Evolutionary conservation across 2,113 vertebrate genomes (phyloP), one percentile per base, ranked within the genome.

Genomic region (Rhynchomys soricoides): DNA sequence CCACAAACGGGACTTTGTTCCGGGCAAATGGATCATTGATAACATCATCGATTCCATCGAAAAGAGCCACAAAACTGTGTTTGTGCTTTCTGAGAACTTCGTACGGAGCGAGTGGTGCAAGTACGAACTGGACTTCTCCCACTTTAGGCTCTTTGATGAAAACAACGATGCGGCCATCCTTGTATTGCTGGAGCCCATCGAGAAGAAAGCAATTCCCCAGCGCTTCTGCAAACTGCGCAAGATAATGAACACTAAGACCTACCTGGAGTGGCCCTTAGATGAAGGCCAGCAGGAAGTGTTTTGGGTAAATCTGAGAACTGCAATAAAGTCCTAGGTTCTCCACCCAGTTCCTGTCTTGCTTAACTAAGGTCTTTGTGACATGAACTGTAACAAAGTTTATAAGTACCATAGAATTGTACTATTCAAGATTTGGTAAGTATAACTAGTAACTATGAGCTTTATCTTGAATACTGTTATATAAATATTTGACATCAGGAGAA

Each of bases 71-170:
- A 98, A 98, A 11, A 99, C 99, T 0, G 95, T 99, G 64, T 99
- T 99, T 74, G 97, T 99, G 97, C 98, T 99, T 7, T 99, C 99
- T 0, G 98, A 99, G 94, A 99, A 99, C 97, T 99, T 99, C 43
- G 99, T 99, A 71, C 98, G 89, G 93, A 99, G 99, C 0, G 99
- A 99, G 94, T 99, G 99, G 99, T 99, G 99, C 98, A 99, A 99
- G n/a, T 99, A 99, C 0, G 99, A 99, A 93, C 98, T 99, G 97
- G 99, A 99, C 97, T 99, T 99, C 98, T 99, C 99, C 0, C 99
- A 99, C 77, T 99, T 99, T 95, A 99, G 99, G 59, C 98, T 99
- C 86, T 99, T 99, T 6, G 99, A 99, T 0, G 99, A 99, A 93
- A 98, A 98, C 59, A 97, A 98, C 0, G 99, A 99, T 0, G 96